Percentiles rank a stretch among this genome's conserved stretches.
Evolutionary conservation across 1,140 invertebrate species (phyloP).

Genomic region (Papilio glaucus): DNA sequence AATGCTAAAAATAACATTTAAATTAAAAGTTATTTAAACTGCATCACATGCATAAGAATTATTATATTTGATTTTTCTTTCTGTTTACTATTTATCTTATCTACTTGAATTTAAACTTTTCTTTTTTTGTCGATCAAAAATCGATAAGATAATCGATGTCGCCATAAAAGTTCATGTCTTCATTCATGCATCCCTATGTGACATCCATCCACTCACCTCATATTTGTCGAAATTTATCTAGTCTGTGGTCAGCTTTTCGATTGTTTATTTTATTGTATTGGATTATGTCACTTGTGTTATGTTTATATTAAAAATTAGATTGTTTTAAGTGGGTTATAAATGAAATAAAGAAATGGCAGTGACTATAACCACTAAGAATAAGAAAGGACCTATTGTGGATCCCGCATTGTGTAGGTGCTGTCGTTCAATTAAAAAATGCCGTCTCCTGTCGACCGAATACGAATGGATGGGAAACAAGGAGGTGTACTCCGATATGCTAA

Average conservation of each 20-base stretch:
- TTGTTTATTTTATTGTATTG: neutral
- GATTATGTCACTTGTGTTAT: neutral
- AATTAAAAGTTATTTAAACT: no score
- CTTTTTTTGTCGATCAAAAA: no score
- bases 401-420: conserved; percentile 70
- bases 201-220: neutral
- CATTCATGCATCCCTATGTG: neutral
- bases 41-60: no score
- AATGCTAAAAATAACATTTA: no score
- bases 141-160: neutral
- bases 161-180: no score
- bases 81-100: no score
- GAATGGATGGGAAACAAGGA: conserved; percentile 67
- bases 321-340: neutral
- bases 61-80: no score
- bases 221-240: neutral
- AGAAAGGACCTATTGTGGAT: conserved; percentile 65
- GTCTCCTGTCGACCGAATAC: conserved; percentile 68
- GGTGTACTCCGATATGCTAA: conserved; percentile 71
- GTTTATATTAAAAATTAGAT: neutral
- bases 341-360: conserved; percentile 34
- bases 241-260: neutral
- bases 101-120: no score
- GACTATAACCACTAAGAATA: conserved; percentile 46
- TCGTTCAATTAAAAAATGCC: conserved; percentile 67